phyloP scores from a whole-genome alignment of 2,113 vertebrate species.

The Puffinus mauretanicus region DNA sequence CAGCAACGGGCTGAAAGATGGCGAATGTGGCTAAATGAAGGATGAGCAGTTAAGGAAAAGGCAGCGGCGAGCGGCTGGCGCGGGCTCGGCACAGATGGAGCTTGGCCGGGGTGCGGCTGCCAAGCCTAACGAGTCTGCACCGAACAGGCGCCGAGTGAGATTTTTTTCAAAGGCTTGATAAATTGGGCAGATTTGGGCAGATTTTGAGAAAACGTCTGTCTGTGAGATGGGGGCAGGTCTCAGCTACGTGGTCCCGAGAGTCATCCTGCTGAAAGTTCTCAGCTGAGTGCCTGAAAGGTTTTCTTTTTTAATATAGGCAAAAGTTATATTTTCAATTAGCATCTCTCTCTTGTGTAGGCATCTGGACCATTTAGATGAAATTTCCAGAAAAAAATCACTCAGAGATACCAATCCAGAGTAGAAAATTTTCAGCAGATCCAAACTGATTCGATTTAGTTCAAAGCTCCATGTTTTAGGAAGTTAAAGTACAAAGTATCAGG shows the following conservation, averaged over 20 bases:
- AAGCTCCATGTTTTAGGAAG: not conserved
- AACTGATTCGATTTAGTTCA: not conserved
- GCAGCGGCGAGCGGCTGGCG: accelerated
- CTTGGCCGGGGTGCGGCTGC: not conserved
- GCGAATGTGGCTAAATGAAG: not conserved
- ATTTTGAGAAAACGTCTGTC: not conserved
- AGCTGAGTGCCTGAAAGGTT: not conserved
- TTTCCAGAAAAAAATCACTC: not conserved
- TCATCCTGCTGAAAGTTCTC: not conserved
- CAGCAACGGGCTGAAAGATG: not conserved
- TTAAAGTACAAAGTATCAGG: not conserved
- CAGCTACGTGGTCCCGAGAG: not conserved
- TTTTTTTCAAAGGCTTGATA: not conserved
- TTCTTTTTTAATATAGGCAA: not conserved
- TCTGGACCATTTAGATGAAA: not conserved
- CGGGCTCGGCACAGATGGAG: not conserved
- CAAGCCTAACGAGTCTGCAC: not conserved
- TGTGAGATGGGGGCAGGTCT: not conserved
- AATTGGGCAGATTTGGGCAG: not conserved
- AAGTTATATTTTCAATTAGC: not conserved
- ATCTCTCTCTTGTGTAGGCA: not conserved
- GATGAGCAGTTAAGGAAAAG: not conserved
- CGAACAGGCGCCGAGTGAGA: accelerated
- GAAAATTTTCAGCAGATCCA: not conserved
- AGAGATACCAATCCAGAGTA: not conserved